A percentile compares a stretch with the other conserved stretches of the same genome.
These are phyloP conservation scores for Leucophenga montana DNA, from an alignment of 2,888 invertebrate species.

Conservation along the genomic window DNA sequence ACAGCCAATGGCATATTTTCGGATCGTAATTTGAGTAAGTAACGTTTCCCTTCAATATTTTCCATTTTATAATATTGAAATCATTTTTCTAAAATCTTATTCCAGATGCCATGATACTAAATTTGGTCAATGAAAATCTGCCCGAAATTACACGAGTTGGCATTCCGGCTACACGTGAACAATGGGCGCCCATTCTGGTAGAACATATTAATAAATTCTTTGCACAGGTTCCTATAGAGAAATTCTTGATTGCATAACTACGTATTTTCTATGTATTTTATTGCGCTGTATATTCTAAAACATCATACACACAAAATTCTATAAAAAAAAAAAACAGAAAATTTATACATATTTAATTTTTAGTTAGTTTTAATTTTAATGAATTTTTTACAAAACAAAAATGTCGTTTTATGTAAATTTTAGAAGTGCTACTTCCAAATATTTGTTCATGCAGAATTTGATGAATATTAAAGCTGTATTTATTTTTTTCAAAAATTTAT, in stretches of 20 bases:
- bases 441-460: conserved; percentile 38
- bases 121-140: conserved; percentile 76
- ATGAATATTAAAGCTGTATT: conserved; percentile 48
- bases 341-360: conserved; percentile 33
- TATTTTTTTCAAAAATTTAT: conserved; percentile 38
- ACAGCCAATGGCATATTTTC: conserved; percentile 70
- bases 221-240: conserved; percentile 70
- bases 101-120: conserved; percentile 69
- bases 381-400: not conserved
- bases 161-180: conserved; percentile 73
- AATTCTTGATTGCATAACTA: conserved; percentile 55
- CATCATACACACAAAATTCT: conserved; percentile 24
- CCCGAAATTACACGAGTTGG: conserved; percentile 74
- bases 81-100: not conserved
- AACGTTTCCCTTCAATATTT: not conserved
- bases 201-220: conserved; percentile 70
- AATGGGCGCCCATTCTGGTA: conserved; percentile 71
- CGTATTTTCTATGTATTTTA: conserved; percentile 19
- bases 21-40: conserved; percentile 68
- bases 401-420: conserved; percentile 40
- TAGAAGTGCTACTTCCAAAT: conserved; percentile 59
- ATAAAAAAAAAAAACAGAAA: conserved; percentile 34
- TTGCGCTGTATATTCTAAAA: conserved; percentile 30
- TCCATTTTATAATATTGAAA: not conserved
- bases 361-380: conserved; percentile 55